phyloP scores from a whole-genome alignment of 2,888 invertebrate genomes.

The Blera fallax region DNA sequence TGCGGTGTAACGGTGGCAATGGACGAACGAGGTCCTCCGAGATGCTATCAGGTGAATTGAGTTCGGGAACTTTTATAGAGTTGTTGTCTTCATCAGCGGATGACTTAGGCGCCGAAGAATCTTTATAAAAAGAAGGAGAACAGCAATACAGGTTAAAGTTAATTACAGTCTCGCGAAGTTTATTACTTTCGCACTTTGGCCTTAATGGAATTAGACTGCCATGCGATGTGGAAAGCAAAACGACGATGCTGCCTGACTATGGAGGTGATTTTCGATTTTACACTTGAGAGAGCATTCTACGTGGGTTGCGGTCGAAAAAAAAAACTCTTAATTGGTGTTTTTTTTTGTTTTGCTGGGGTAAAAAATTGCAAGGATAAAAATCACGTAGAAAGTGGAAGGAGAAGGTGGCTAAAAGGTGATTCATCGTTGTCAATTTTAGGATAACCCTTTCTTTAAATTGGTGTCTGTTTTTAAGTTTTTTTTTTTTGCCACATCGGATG shows the following conservation, averaged over 20 bases:
- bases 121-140: constrained; percentile 74
- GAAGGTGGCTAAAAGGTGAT: background rate
- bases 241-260: background rate
- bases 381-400: background rate
- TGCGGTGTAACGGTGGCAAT: constrained; percentile 80
- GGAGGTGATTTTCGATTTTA: constrained; percentile 49
- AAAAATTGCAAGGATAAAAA: background rate
- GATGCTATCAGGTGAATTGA: constrained; percentile 88
- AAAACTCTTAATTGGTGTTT: constrained; percentile 13
- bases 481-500: background rate
- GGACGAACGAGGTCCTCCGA: constrained; percentile 83
- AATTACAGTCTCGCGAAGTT: constrained; percentile 56
- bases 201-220: constrained; percentile 48
- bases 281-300: constrained; percentile 30
- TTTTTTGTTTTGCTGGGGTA: constrained; percentile 3
- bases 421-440: background rate
- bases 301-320: background rate
- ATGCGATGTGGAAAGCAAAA: constrained; percentile 31
- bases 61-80: constrained; percentile 83
- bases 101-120: constrained; percentile 83
- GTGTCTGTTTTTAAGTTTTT: background rate
- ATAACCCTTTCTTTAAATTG: background rate
- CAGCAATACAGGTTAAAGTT: constrained; percentile 13
- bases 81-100: constrained; percentile 84
- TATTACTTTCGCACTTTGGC: constrained; percentile 55